phyloP scores from a whole-genome alignment of 37 sponge, comb jelly and placozoan species.

The Diacarnus erythraeanus region DNA sequence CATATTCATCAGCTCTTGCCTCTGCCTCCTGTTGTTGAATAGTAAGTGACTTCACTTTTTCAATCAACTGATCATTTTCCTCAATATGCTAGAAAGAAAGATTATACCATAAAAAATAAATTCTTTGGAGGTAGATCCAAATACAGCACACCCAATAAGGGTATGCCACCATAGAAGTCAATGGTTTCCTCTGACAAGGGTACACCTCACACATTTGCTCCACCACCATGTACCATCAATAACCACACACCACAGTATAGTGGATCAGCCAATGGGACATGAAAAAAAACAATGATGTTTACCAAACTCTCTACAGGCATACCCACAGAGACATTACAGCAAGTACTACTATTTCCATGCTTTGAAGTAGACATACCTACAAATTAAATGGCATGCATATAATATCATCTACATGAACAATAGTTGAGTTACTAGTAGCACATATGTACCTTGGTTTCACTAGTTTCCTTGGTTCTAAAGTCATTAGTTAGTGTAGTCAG shows the following conservation, averaged over 20 bases:
- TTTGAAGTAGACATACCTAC: too few species aligned
- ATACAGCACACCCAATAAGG: neutral
- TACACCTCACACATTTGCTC: neutral
- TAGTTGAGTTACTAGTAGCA: neutral
- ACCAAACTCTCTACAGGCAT: too few species aligned
- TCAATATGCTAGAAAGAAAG: neutral
- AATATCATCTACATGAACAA: neutral
- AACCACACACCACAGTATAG: neutral
- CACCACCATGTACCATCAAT: neutral
- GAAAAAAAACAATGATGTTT: too few species aligned
- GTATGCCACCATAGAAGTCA: neutral
- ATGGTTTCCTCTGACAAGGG: neutral
- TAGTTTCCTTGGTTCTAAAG: conserved; percentile 17
- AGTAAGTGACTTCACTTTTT: neutral
- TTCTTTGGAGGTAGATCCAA: neutral
- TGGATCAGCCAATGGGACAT: too few species aligned
- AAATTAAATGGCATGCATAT: neutral
- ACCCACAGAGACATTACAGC: too few species aligned
- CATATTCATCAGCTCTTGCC: conserved; percentile 16
- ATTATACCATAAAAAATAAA: neutral
- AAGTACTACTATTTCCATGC: too few species aligned
- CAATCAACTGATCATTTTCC: neutral
- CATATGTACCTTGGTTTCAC: conserved; percentile 11
- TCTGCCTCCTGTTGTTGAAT: neutral
- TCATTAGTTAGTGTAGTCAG: conserved; percentile 18